Percentiles rank a stretch among this genome's conserved stretches.
Conservation (phyloP, 1,140 invertebrate genomes). For the Drosophila rufa region DNA sequence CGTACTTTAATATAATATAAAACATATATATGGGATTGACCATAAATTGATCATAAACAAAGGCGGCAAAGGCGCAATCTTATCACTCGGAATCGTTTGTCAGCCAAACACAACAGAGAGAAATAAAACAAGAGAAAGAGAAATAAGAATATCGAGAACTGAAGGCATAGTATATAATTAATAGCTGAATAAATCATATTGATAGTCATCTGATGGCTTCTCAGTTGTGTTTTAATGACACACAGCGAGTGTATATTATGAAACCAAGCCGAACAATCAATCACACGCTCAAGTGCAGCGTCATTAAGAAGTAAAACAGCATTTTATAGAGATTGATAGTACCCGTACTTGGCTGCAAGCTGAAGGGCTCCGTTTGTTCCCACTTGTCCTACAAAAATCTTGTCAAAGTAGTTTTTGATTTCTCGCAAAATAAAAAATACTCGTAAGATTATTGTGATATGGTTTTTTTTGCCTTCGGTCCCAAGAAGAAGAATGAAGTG, state of each 20-base stretch:
- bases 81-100: slow-evolving; percentile 40
- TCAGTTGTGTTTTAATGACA: slow-evolving; percentile 42
- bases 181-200: slow-evolving; percentile 62
- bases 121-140: slow-evolving; percentile 5
- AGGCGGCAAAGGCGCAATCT: slow-evolving; percentile 51
- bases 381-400: slow-evolving; percentile 2
- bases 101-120: slow-evolving; percentile 9
- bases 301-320: slow-evolving; percentile 53
- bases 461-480: not conserved
- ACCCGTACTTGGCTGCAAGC: slow-evolving; percentile 1
- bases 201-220: slow-evolving; percentile 31
- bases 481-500: not conserved
- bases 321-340: slow-evolving; percentile 64
- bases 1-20: slow-evolving; percentile 12
- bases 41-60: slow-evolving; percentile 45
- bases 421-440: not conserved
- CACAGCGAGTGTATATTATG: slow-evolving; percentile 12
- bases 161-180: slow-evolving; percentile 33
- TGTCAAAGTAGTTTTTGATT: slow-evolving; percentile 1
- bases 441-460: not conserved
- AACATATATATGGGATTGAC: slow-evolving; percentile 20
- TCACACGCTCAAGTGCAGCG: slow-evolving; percentile 53
- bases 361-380: slow-evolving; percentile 18
- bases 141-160: slow-evolving; percentile 22
- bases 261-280: slow-evolving; percentile 55